Evolutionary conservation across 1,140 invertebrate genomes (phyloP).

Genomic region (Drosophila pseudoananassae): DNA sequence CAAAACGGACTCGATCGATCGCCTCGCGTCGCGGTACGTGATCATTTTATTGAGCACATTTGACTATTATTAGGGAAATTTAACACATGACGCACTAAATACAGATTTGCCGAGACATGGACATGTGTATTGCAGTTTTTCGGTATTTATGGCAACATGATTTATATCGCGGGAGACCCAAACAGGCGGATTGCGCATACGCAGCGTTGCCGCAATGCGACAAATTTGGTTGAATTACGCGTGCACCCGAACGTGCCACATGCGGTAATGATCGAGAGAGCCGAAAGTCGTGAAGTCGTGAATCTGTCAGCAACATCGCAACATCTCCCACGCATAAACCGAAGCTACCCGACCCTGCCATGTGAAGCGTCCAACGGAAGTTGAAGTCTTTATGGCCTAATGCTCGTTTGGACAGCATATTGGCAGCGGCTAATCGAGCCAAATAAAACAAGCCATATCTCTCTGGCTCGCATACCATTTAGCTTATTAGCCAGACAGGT

Average conservation of each 20-base stretch:
- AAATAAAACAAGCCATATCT: conserved; percentile 66
- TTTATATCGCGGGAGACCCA: conserved; percentile 60
- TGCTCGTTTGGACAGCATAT: conserved; percentile 52
- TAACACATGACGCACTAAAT: conserved; percentile 58
- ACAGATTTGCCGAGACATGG: conserved; percentile 43
- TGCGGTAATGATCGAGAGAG: conserved; percentile 20
- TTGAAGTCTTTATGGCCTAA: conserved; percentile 54
- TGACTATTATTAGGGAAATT: conserved; percentile 84
- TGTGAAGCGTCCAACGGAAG: conserved; percentile 52
- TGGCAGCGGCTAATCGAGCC: conserved; percentile 60
- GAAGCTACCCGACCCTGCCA: conserved; percentile 22
- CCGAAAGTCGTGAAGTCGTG: conserved; percentile 26
- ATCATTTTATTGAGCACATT: conserved; percentile 82
- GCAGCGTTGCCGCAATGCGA: conserved; percentile 49
- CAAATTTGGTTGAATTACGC: conserved; percentile 74
- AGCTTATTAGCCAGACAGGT: conserved; percentile 29
- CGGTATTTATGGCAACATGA: conserved; percentile 73
- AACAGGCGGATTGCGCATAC: conserved; percentile 64
- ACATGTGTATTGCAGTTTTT: conserved; percentile 37
- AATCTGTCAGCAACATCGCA: background rate
- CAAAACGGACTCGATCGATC: conserved; percentile 50
- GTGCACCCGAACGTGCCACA: conserved; percentile 48
- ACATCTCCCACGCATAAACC: conserved; percentile 7
- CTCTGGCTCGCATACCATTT: conserved; percentile 36
- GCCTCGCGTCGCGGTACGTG: conserved; percentile 75